Evolutionary conservation across 2,113 vertebrate genomes (phyloP), one percentile per base, ranked within the genome.

Genomic region (Pao palembangensis): DNA sequence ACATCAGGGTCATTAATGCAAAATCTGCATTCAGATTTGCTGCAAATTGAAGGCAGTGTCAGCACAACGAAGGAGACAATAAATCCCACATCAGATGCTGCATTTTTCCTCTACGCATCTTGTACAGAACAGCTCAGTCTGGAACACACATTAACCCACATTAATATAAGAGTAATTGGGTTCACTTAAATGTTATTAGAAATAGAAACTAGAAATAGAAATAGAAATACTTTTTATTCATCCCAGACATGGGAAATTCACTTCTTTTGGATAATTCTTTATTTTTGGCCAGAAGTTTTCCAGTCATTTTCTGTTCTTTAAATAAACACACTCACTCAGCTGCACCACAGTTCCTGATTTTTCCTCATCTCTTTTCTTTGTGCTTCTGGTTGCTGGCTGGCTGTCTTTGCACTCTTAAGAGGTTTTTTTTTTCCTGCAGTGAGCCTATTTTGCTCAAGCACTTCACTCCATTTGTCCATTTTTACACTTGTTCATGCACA

Each of bases 381-480:
- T 18, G 46, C 55, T 28, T 65, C 58, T 52, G 15, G n/a, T 73
- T 6, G 58, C 51, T 59, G 55, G 17, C 43, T 67, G 41, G 55
- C 64, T 71, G 64, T 64, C 52, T 51, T 19, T 43, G 20, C 19
- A 61, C 53, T 65, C 48, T 52, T 41, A 2, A 68, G 54, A 70
- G 25, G 25, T 5, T 59, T 8, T 54, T 64, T 1, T 58, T 41
- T 61, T 42, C 61, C 61, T 12, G 31, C 76, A 67, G 52, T 18
- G 46, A 58, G 64, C 57, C 55, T 61, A 64, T 76, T 58, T 72
- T 67, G 51, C 51, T 20, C 57, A 13, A 61, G 49, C 58, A 17
- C 62, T 31, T 1, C 42, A 25, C 28, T 64, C 61, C 58, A 50
- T 61, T 59, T 64, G 66, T 38, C 34, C 8, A 8, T 11, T 8